phyloP scores from a whole-genome alignment of 2,888 invertebrate genomes.

The Xestia rhomboidea region DNA sequence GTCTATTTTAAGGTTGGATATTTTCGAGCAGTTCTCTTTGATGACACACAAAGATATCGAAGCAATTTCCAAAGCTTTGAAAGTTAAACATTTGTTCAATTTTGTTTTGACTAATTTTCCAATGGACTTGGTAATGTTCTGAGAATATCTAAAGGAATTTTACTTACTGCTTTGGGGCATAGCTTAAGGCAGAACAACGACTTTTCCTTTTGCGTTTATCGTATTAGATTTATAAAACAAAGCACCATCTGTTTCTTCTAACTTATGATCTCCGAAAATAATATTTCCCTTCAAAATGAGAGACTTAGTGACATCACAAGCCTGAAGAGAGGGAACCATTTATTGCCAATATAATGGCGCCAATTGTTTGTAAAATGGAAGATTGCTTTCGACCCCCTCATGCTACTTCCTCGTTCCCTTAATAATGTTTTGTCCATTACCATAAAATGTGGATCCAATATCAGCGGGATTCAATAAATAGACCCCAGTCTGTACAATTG shows the following conservation, averaged over 20 bases:
- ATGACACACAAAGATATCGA: constrained; percentile 49
- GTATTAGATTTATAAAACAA: constrained; percentile 33
- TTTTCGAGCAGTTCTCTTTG: constrained; percentile 33
- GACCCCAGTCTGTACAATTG: constrained; percentile 31
- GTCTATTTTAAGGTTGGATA: constrained; percentile 28
- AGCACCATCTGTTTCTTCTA: not conserved
- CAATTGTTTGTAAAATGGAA: constrained; percentile 46
- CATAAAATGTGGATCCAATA: constrained; percentile 60
- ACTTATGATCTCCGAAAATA: constrained; percentile 8
- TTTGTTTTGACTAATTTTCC: constrained; percentile 31
- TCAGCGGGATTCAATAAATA: constrained; percentile 51
- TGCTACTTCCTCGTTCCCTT: constrained; percentile 29
- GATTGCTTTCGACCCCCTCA: constrained; percentile 43
- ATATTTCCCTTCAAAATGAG: constrained; percentile 11
- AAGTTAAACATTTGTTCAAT: constrained; percentile 38
- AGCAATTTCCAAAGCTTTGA: constrained; percentile 47
- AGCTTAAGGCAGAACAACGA: not conserved
- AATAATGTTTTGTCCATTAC: constrained; percentile 52
- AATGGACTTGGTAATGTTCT: not conserved
- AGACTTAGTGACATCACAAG: constrained; percentile 23
- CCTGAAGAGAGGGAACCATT: constrained; percentile 9
- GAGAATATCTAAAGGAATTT: constrained; percentile 10
- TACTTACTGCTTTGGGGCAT: not conserved
- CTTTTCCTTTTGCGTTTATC: not conserved
- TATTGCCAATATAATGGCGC: constrained; percentile 24